A percentile compares a stretch with the other conserved stretches of the same genome.
Evolutionary conservation across 92 coral and sea anemone species (phyloP).

Genomic region (Diadumene lineata): DNA sequence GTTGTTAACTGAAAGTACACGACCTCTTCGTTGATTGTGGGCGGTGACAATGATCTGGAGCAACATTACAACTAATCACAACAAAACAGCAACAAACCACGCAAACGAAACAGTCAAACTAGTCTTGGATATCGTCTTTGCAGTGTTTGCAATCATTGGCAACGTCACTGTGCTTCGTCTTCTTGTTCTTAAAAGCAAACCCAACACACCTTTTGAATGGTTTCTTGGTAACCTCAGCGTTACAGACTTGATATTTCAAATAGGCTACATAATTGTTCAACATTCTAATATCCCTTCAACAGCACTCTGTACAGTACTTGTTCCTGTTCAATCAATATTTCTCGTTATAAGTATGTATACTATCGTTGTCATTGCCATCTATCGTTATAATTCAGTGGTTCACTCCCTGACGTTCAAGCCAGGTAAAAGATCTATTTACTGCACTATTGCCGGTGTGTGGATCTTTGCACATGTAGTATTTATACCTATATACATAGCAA

Average conservation of each 20-base stretch:
- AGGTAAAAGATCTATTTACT: conserved; percentile 1
- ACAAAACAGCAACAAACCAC: not conserved
- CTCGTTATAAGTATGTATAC: not conserved
- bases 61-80: not conserved
- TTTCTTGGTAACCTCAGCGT: not conserved
- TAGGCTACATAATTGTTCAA: not conserved
- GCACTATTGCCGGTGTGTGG: not conserved
- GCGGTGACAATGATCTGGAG: too few relatives aligned
- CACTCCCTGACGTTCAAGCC: not conserved
- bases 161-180: not conserved
- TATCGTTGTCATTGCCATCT: not conserved
- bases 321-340: not conserved
- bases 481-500: not conserved
- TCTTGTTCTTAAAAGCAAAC: not conserved
- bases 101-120: not conserved
- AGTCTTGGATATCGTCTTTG: not conserved
- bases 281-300: not conserved
- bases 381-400: not conserved
- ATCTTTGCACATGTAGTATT: not conserved
- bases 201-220: not conserved
- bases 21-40: too few relatives aligned
- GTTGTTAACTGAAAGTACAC: too few relatives aligned
- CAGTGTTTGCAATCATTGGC: not conserved
- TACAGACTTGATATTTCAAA: not conserved
- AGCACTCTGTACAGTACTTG: not conserved